phyloP scores from a whole-genome alignment of 2,113 vertebrate genomes.

The Seriola dumerili region DNA sequence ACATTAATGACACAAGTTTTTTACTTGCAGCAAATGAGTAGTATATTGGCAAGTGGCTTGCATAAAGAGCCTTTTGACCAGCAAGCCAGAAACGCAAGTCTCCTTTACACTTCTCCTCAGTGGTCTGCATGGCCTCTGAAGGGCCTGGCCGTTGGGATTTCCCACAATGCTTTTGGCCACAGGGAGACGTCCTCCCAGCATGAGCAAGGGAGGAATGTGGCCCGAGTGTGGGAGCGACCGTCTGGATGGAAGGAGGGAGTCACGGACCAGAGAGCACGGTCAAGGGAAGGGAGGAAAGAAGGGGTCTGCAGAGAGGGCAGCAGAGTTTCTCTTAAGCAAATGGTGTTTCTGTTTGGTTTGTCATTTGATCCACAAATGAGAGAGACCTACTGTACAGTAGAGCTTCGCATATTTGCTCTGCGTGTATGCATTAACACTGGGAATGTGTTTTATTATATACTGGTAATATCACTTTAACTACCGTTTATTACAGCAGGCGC shows the following conservation, averaged over 20 bases:
- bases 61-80: slow-evolving; percentile 26
- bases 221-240: slow-evolving; percentile 78
- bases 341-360: slow-evolving; percentile 46
- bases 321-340: slow-evolving; percentile 55
- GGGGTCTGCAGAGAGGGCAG: slow-evolving; percentile 64
- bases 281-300: slow-evolving; percentile 60
- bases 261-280: slow-evolving; percentile 76
- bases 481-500: neutral
- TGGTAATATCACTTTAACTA: neutral
- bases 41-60: neutral
- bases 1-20: neutral
- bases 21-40: slow-evolving; percentile 4
- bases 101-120: slow-evolving; percentile 49
- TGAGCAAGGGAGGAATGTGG: slow-evolving; percentile 80
- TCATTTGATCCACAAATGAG: slow-evolving; percentile 16
- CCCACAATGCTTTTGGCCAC: slow-evolving; percentile 81
- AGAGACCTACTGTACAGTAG: slow-evolving; percentile 1
- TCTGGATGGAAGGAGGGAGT: slow-evolving; percentile 74
- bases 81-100: slow-evolving; percentile 1
- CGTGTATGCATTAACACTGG: neutral
- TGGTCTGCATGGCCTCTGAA: slow-evolving; percentile 51
- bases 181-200: slow-evolving; percentile 82
- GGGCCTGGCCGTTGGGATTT: slow-evolving; percentile 72
- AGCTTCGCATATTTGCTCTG: neutral
- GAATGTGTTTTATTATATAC: neutral